These are phyloP conservation scores for Anarhynchus alexandrinus DNA, from an alignment of 2,113 vertebrate species.

Conservation along the genomic window DNA sequence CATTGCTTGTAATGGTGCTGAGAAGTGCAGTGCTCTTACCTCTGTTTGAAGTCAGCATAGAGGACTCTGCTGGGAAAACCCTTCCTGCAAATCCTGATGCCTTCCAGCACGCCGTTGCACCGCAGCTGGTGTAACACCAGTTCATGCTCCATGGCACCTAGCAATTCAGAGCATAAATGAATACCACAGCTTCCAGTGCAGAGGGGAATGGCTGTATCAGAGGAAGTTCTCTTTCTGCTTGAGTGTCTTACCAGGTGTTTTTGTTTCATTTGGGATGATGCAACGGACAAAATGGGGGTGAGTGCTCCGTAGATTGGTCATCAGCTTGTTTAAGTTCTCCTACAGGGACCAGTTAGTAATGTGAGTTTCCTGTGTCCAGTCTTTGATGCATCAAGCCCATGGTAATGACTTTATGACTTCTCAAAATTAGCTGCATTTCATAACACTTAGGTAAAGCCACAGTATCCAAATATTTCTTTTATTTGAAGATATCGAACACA, in stretches of 20 bases:
- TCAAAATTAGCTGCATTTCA: neutral
- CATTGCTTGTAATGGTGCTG: neutral
- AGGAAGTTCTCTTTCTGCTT: neutral
- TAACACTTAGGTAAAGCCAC: neutral
- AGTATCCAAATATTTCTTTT: neutral
- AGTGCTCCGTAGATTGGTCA: conserved; percentile 74
- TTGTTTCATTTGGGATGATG: conserved; percentile 42
- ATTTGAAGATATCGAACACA: neutral
- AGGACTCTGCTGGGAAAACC: conserved; percentile 36
- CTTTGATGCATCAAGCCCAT: neutral
- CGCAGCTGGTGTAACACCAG: conserved; percentile 44
- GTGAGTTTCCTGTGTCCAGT: neutral
- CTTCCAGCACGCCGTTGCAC: conserved; percentile 24
- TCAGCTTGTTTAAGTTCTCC: conserved; percentile 89
- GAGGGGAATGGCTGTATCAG: neutral
- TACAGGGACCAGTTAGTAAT: conserved; percentile 19
- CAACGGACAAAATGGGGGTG: conserved; percentile 38
- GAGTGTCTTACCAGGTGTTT: conserved; percentile 33
- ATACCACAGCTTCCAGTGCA: neutral
- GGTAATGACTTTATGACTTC: neutral
- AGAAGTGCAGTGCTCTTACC: conserved; percentile 61
- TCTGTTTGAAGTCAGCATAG: conserved; percentile 85
- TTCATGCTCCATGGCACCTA: conserved; percentile 66
- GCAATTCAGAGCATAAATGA: neutral
- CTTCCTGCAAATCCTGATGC: conserved; percentile 42